These are phyloP conservation scores for Gopherus evgoodei DNA, from an alignment of 2,113 vertebrate species.

Conservation along the genomic window DNA sequence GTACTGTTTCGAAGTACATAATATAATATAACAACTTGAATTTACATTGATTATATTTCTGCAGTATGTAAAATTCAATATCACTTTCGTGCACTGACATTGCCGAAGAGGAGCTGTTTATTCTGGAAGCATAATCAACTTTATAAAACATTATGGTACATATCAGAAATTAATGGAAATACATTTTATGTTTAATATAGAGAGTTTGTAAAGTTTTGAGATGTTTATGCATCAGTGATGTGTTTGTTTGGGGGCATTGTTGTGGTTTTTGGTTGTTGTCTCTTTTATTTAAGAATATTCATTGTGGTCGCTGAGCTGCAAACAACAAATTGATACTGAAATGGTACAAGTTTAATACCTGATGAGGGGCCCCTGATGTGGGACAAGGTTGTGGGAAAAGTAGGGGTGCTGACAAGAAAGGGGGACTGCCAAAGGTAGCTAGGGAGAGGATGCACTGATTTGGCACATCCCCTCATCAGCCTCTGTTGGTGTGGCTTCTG, in stretches of 20 bases:
- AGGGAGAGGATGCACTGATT: conserved; percentile 52
- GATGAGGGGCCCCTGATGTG: conserved; percentile 47
- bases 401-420: conserved; percentile 51
- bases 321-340: not conserved
- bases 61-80: not conserved
- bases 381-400: conserved; percentile 20
- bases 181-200: not conserved
- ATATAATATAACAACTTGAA: not conserved
- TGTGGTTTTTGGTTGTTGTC: not conserved
- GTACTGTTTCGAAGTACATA: not conserved
- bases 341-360: conserved; percentile 17
- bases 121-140: not conserved
- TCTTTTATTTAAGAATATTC: not conserved
- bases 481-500: conserved; percentile 44
- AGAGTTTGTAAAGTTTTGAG: not conserved
- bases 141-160: not conserved
- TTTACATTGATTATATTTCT: not conserved
- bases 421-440: conserved; percentile 69
- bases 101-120: not conserved
- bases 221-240: not conserved
- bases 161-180: not conserved
- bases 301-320: not conserved
- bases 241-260: conserved; percentile 26
- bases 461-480: conserved; percentile 51
- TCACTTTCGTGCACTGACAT: not conserved